A percentile compares a stretch with the other conserved stretches of the same genome.
These are phyloP conservation scores for Bolinopsis microptera DNA, from an alignment of 37 sponge, comb jelly and placozoan species.

Conservation along the genomic window DNA sequence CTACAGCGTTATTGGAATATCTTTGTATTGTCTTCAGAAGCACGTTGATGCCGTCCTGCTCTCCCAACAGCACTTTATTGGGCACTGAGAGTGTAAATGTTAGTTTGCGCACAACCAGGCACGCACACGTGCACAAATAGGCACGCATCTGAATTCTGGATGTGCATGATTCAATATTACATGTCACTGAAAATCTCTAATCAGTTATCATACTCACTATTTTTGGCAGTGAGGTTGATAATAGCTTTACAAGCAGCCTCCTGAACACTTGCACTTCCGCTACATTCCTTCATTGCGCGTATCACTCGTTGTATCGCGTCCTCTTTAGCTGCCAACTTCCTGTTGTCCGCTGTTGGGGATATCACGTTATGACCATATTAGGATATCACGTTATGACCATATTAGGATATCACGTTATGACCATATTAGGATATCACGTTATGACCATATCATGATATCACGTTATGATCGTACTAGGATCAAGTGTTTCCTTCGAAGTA, in stretches of 20 bases:
- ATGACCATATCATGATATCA: background rate
- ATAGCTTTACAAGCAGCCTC: constrained; percentile 64
- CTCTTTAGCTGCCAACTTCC: constrained; percentile 55
- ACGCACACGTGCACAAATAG: too few relatives aligned
- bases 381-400: background rate
- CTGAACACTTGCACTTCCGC: constrained; percentile 55
- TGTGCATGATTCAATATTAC: too few relatives aligned
- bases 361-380: background rate
- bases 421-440: background rate
- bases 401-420: background rate
- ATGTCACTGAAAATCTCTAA: too few relatives aligned
- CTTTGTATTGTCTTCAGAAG: constrained; percentile 58
- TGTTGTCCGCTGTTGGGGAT: constrained; percentile 29
- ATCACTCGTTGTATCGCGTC: constrained; percentile 61
- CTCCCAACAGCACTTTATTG: constrained; percentile 47
- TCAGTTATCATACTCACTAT: constrained; percentile 52
- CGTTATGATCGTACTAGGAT: background rate
- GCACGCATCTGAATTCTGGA: too few relatives aligned
- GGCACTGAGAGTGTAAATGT: background rate
- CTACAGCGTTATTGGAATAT: constrained; percentile 23
- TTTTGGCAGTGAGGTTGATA: constrained; percentile 59
- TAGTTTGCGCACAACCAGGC: background rate
- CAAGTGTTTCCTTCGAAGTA: too few relatives aligned
- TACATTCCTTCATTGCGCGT: constrained; percentile 62
- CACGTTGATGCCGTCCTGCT: constrained; percentile 45